Evolutionary conservation across 2,888 invertebrate genomes (phyloP), one percentile per base, ranked within the genome.

Genomic region (Capitulum mitella): DNA sequence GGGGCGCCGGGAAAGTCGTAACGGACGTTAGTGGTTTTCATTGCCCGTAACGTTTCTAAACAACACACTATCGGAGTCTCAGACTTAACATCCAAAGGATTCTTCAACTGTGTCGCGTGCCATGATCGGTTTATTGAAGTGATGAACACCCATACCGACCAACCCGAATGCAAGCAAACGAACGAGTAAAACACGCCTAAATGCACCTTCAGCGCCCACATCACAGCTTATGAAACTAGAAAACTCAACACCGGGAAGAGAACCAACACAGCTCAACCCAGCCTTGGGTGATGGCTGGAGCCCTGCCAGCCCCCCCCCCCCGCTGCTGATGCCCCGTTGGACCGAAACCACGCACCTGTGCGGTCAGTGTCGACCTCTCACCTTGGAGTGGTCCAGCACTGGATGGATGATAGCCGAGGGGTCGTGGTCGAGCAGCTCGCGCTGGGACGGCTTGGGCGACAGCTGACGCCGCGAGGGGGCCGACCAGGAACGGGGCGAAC

Each of bases 381-480:
- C 70, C 70, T 70, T 70, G 3, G 70, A 70, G 29, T 70, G 70
- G 40, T 70, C 70, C 29, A 70, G 37, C 40, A 70, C 70, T 5
- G 70, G 70, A 10, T 64, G 77, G 32, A 26, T 85, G 83, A 14
- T 85, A 84, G 43, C 83, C 80, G 77, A 83, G 82, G 40, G 85
- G 84, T 83, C 86, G 82, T 79, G 83, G 83, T 81, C 83, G 84
- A 84, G 85, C 84, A 78, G 85, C 83, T 14, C 81, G 82, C 79
- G 84, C 83, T 77, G 85, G 81, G 2, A 80, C 80, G 64, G 80
- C 58, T 78, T 84, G 14, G 51, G 48, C 22, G 54, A 48, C n/a
- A 77, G 54, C 40, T 2, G 37, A 1, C 70, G 37, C 37, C 70
- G 70, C 1, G 40, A 3, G 22, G 70, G 70, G 26, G 70, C 70